Conservation (phyloP, 2,797 vertebrate genomes). For the Fringilla coelebs region DNA sequence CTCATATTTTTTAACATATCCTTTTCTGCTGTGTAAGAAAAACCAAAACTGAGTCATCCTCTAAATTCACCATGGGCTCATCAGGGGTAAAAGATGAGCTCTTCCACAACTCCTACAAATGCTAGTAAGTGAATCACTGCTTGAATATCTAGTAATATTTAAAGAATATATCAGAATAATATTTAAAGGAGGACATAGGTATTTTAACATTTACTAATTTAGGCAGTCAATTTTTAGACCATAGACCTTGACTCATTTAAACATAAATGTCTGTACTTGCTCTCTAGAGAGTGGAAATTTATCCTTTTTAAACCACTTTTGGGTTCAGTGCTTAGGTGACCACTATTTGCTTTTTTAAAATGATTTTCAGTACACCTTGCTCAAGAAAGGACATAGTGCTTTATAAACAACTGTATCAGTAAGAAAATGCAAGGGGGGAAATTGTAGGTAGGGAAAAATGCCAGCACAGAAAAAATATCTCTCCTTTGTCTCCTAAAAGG, state of each 20-base stretch:
- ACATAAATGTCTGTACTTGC: background rate
- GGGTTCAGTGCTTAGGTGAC: background rate
- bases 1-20: background rate
- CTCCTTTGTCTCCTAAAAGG: background rate
- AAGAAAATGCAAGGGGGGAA: background rate
- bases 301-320: background rate
- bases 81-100: background rate
- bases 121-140: background rate
- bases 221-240: background rate
- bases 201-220: background rate
- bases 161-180: background rate
- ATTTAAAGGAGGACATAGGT: background rate
- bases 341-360: background rate
- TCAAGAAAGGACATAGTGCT: background rate
- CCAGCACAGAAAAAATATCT: background rate
- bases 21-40: background rate
- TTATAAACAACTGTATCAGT: background rate
- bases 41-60: background rate
- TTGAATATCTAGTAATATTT: background rate
- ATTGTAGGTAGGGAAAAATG: background rate
- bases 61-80: background rate
- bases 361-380: background rate
- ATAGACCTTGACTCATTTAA: background rate
- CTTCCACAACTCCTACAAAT: background rate
- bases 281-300: background rate